Conservation (phyloP, 2,113 vertebrate genomes). For the Cyprinodon variegatus region DNA sequence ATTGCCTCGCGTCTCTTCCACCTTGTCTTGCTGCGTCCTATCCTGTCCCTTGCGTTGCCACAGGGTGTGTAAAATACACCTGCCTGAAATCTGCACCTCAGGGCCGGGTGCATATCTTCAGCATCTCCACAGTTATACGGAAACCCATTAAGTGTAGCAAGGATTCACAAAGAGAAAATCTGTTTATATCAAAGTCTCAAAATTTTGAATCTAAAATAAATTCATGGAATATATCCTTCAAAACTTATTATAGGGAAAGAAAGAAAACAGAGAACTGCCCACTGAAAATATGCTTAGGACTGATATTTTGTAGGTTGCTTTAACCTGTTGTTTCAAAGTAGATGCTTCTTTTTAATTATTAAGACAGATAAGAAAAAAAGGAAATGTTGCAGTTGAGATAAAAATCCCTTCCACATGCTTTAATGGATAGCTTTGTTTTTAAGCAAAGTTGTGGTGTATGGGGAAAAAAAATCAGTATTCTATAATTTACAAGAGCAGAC, state of each 20-base stretch:
- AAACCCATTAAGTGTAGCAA: constrained; percentile 64
- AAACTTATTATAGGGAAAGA: background rate
- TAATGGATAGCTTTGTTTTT: background rate
- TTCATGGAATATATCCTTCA: background rate
- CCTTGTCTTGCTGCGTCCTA: constrained; percentile 37
- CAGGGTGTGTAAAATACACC: constrained; percentile 71
- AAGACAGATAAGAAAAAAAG: background rate
- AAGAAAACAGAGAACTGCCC: background rate
- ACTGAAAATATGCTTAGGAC: background rate
- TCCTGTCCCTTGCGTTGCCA: constrained; percentile 62
- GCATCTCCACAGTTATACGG: constrained; percentile 64
- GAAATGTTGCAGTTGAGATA: background rate
- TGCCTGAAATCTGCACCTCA: constrained; percentile 79
- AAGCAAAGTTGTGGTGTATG: background rate
- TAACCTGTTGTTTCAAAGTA: background rate
- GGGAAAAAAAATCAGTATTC: background rate
- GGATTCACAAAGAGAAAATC: constrained; percentile 24
- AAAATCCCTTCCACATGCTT: background rate
- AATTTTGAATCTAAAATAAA: background rate
- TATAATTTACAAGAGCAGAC: too few relatives aligned
- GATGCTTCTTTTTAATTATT: background rate
- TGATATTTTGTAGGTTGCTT: background rate
- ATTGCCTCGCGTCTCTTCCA: constrained; percentile 47
- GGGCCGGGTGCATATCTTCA: constrained; percentile 71
- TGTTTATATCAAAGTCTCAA: background rate